Evolutionary conservation across 2,797 vertebrate genomes (phyloP), one percentile per base, ranked within the genome.

Genomic region (Gymnodraco acuticeps): DNA sequence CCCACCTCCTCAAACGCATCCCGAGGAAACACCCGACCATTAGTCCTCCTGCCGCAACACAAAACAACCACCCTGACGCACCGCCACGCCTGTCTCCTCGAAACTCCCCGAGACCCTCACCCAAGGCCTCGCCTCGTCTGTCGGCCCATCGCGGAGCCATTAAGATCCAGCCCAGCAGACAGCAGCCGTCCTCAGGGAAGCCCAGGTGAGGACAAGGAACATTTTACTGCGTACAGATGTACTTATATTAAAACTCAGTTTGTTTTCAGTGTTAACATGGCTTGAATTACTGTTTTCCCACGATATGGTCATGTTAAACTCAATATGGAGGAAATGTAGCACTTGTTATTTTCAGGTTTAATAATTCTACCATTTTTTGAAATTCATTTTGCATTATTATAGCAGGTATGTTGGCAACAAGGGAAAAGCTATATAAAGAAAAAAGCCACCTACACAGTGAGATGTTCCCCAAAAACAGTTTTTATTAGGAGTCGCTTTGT

Each of bases 1-100:
- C 93, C 83, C 96, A 96, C 75, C 92, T 99, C 73, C 96, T 97
- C 81, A 99, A 99, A 87, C 97, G 96, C 85, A 97, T 99, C 88
- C 98, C 98, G 14, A 97, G 96, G 87, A 99, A 98, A 88, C 95
- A 95, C 63, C 95, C 95, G 3, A 90, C 95, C 0, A 75, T 92
- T 66, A 95, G 95, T 77, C 93, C 95, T 47, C 17, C 78, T 7
- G n/a, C 86, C 0, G 60, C 81, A 1, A 71, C 70, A 0, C 82
- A 60, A 0, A 76, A 55, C 65, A 65, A 12, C 58, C 4, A 56
- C 3, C 52, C 61, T 1, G 87, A 92, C 0, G 43, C 82, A 0
- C 3, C 67, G 0, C 0, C 73, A 0, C 55, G 56, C 0, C 73
- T 81, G 16, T 88, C 93, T 4, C 93, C 94, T 0, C 74, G 73